A percentile compares a stretch with the other conserved stretches of the same genome.
Conservation (phyloP, 2,888 invertebrate species). For the Anoncus sp. region DNA sequence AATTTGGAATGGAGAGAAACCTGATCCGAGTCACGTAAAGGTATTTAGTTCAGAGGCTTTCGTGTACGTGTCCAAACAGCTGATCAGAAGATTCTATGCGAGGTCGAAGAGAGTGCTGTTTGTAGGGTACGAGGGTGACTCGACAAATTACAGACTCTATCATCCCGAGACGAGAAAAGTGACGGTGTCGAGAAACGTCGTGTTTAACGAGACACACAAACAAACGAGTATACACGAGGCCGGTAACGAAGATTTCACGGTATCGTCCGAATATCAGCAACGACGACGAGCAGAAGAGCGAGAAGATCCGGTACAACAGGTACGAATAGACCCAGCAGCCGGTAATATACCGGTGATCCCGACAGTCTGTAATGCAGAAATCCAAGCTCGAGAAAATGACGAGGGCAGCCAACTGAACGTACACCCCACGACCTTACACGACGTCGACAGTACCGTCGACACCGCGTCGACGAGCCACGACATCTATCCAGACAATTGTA, state of each 20-base stretch:
- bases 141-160: slow-evolving; percentile 31
- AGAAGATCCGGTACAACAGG: background rate
- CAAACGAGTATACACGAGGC: background rate
- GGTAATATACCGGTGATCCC: too few relatives aligned
- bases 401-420: too few relatives aligned
- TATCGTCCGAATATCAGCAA: background rate
- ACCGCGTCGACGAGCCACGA: too few relatives aligned
- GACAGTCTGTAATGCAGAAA: too few relatives aligned
- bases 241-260: background rate
- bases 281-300: background rate
- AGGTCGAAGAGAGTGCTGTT: slow-evolving; percentile 34
- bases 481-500: too few relatives aligned
- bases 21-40: background rate
- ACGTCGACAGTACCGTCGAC: too few relatives aligned
- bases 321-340: too few relatives aligned
- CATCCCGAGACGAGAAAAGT: slow-evolving; percentile 30
- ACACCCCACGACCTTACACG: too few relatives aligned
- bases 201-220: slow-evolving; percentile 24
- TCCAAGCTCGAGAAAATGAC: too few relatives aligned
- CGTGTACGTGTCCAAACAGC: slow-evolving; percentile 53
- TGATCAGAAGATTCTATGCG: slow-evolving; percentile 47
- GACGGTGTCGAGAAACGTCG: slow-evolving; percentile 31
- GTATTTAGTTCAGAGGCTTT: slow-evolving; percentile 37
- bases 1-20: slow-evolving; percentile 16
- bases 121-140: slow-evolving; percentile 31